Percentiles rank a stretch among this genome's conserved stretches.
phyloP scores from a whole-genome alignment of 2,113 vertebrate species.

The Chrysemys picta region DNA sequence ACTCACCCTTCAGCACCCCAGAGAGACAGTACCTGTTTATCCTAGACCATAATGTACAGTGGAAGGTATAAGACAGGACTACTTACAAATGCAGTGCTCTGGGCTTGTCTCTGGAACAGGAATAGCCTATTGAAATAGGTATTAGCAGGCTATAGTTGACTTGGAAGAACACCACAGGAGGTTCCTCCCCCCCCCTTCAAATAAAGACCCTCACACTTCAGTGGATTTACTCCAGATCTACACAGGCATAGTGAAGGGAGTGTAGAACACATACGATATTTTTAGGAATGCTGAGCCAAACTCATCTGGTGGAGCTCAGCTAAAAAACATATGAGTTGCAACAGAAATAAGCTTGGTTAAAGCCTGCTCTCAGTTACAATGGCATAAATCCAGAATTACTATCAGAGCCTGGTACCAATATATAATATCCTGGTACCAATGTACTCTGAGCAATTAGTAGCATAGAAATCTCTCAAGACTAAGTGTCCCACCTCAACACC shows the following conservation, averaged over 20 bases:
- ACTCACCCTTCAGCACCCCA: not conserved
- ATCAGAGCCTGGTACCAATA: not conserved
- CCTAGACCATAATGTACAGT: not conserved
- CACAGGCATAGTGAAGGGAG: not conserved
- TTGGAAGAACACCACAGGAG: not conserved
- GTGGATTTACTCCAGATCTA: not conserved
- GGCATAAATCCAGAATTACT: not conserved
- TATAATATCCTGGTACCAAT: not conserved
- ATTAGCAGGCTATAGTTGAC: not conserved
- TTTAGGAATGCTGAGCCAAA: not conserved
- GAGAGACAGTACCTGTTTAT: not conserved
- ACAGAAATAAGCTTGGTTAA: not conserved
- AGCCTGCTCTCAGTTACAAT: not conserved
- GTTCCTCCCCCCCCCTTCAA: no score
- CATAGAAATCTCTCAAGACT: not conserved
- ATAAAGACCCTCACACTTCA: not conserved
- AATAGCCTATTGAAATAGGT: not conserved
- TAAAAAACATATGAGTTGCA: not conserved
- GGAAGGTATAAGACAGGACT: not conserved
- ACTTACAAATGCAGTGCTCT: not conserved
- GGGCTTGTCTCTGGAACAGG: not conserved
- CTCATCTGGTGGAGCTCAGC: constrained; percentile 11
- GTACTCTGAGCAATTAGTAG: not conserved
- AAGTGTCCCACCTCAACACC: no score
- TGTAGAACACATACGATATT: accelerated